Evolutionary conservation across 2,888 invertebrate species (phyloP).

Genomic region (Tuberolachnus salignus): DNA sequence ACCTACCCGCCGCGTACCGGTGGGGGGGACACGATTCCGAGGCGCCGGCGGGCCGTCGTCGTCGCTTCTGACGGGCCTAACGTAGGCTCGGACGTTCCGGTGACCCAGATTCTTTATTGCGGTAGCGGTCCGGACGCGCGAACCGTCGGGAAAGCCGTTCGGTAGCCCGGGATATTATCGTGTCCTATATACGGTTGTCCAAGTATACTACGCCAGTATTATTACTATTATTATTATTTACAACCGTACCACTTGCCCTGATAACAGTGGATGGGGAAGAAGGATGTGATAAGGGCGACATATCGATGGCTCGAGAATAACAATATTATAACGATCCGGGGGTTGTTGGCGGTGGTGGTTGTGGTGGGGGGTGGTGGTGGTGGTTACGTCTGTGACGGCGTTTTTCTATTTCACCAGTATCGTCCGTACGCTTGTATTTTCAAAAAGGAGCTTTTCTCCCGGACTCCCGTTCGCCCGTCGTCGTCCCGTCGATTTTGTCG

Average conservation of each 20-base stretch:
- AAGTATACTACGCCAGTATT: neutral
- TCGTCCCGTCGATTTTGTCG: neutral
- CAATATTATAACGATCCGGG: neutral
- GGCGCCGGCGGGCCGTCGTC: neutral
- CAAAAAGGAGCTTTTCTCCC: neutral
- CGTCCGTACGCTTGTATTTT: neutral
- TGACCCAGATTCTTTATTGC: conserved; percentile 34
- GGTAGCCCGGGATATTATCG: conserved; percentile 30
- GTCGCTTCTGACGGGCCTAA: neutral
- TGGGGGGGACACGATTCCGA: neutral
- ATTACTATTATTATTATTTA: neutral
- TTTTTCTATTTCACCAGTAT: neutral
- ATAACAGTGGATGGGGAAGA: conserved; percentile 26
- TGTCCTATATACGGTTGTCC: conserved; percentile 7
- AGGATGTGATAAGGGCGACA: conserved; percentile 27
- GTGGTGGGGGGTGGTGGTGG: no score
- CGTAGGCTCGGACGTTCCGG: neutral
- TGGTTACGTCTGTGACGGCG: neutral
- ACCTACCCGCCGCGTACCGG: neutral
- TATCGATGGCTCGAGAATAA: neutral
- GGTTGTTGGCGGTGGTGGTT: no score
- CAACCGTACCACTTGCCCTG: conserved; percentile 15
- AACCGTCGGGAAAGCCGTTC: conserved; percentile 7
- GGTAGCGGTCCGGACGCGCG: neutral
- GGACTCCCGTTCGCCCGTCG: neutral